phyloP scores from a whole-genome alignment of 1,140 invertebrate genomes.

The Drosophila lowei region DNA sequence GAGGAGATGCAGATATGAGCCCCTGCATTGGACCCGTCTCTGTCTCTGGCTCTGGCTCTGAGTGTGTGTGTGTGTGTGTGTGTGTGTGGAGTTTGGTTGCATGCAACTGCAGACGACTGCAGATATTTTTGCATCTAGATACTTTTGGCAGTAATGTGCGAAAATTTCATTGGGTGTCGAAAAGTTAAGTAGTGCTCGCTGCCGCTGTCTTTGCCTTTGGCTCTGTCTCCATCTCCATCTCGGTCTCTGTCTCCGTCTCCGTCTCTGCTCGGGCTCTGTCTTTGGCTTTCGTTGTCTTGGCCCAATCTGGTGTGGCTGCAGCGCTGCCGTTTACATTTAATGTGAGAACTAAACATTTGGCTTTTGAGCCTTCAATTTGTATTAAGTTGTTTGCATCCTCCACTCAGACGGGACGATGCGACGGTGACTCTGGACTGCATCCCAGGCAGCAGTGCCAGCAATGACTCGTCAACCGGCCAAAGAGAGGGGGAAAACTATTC shows the following conservation, averaged over 20 bases:
- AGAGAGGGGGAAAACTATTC: conserved; percentile 39
- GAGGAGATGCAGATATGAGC: conserved; percentile 74
- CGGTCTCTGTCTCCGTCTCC: not conserved
- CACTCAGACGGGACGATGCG: not conserved
- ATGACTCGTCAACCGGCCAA: conserved; percentile 47
- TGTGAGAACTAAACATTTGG: conserved; percentile 79
- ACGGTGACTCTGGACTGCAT: too few species aligned
- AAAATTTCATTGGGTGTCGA: conserved; percentile 82
- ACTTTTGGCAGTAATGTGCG: conserved; percentile 83
- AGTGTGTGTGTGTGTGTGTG: not conserved
- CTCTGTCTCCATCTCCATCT: conserved; percentile 4
- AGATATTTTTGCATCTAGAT: conserved; percentile 82
- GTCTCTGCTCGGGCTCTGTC: not conserved
- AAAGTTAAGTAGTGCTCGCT: conserved; percentile 80
- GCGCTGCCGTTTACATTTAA: conserved; percentile 68
- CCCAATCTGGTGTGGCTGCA: conserved; percentile 22
- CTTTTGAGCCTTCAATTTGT: conserved; percentile 79
- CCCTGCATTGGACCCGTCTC: conserved; percentile 31
- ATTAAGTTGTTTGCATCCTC: conserved; percentile 76
- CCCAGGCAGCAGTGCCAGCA: conserved; percentile 16
- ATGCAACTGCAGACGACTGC: conserved; percentile 55
- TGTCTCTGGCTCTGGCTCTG: conserved; percentile 5
- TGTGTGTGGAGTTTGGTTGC: conserved; percentile 26
- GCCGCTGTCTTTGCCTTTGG: conserved; percentile 49
- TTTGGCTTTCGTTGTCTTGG: conserved; percentile 21